Evolutionary conservation across 2,888 invertebrate genomes (phyloP), one percentile per base, ranked within the genome.

Genomic region (Thalpophila matura): DNA sequence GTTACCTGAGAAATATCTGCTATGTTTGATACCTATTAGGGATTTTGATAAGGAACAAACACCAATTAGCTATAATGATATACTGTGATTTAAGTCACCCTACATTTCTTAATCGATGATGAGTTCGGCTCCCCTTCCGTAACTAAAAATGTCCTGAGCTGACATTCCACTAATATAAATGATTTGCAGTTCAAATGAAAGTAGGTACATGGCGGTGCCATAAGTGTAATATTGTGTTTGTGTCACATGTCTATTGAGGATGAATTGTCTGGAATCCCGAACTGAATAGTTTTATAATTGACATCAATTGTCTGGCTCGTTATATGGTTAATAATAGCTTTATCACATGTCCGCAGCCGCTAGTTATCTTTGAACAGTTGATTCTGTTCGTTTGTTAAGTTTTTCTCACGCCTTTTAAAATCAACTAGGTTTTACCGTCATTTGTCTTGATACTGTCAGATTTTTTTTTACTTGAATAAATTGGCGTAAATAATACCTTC

Each of bases 251-350:
- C 81, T 68, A 74, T 80, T 66, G 61, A 58, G 53, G 66, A 74
- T 71, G 66, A 77, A 73, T 79, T 70, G 73, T 62, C 77, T 78
- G 72, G 77, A 71, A 74, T 79, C 63, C 59, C 26, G 57, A 56
- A 73, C 55, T 24, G 61, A 72, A 69, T 61, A 53, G 60, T 72
- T 74, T 69, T 65, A 73, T 84, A 81, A 85, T 84, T 86, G 81
- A 46, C 66, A 70, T 68, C 84, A 86, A 85, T 84, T 86, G 84
- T 70, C 61, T 70, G 64, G 55, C 38, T 72, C 56, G 61, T 58
- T 75, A 66, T 73, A 71, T 61, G 38, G 65, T 58, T 77, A 74
- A 76, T 79, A 81, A 77, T 78, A 79, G 74, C 57, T 73, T 62
- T 64, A 72, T 78, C 72, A 79, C 72, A 72, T 66, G 63, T 58